phyloP scores from a whole-genome alignment of 1,140 invertebrate species.

The Ectropis grisescens region DNA sequence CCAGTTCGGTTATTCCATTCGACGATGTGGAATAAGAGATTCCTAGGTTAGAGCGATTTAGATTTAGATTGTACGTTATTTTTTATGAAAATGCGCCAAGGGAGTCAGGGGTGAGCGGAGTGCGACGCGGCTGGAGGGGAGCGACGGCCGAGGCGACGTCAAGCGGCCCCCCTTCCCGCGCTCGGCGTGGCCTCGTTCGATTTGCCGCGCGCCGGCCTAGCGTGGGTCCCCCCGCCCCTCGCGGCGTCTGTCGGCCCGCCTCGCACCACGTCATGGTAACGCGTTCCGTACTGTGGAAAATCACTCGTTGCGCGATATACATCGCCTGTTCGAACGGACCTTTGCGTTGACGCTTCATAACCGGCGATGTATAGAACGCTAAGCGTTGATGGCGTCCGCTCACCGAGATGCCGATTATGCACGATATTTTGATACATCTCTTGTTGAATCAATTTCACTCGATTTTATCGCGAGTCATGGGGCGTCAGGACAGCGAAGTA shows the following conservation, averaged over 20 bases:
- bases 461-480: conserved; percentile 8
- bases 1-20: conserved; percentile 54
- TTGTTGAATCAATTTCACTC: conserved; percentile 27
- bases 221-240: conserved; percentile 25
- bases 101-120: conserved; percentile 9
- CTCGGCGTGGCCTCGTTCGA: conserved; percentile 55
- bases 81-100: conserved; percentile 46
- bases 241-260: conserved; percentile 25
- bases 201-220: conserved; percentile 37
- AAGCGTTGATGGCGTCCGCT: not conserved
- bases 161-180: conserved; percentile 19
- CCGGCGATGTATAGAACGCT: conserved; percentile 23
- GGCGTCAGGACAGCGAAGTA: not conserved
- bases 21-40: conserved; percentile 56
- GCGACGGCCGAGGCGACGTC: conserved; percentile 17
- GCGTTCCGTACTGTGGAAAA: conserved; percentile 43
- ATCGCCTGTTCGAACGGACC: conserved; percentile 22
- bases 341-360: not conserved
- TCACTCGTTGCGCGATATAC: conserved; percentile 33
- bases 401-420: conserved; percentile 22
- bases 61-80: conserved; percentile 54
- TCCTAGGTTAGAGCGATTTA: conserved; percentile 62
- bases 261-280: conserved; percentile 33
- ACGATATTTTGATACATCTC: conserved; percentile 31
- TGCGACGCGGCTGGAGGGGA: conserved; percentile 13